Base-by-base conservation (phyloP, 2,113 vertebrate species). In the Callopanchax toddi region DNA sequence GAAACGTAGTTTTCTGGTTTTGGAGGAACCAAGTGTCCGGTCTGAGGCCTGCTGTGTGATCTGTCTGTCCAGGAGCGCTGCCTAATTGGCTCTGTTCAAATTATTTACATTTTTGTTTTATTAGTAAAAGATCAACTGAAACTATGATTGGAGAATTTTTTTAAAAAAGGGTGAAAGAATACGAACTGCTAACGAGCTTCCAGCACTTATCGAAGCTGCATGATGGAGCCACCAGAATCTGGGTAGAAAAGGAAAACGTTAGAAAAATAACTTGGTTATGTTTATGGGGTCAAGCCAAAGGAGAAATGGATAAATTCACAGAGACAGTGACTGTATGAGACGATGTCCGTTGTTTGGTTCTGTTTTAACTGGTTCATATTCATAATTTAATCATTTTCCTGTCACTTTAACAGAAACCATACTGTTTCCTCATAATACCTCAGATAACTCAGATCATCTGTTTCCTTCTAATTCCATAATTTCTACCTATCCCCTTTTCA, bases 251-350 rank as follows among this genome's bases (percentile, higher is more conserved):
- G 60, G 16, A 25, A 50, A 25, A 25, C 72, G 66, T n/a, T 16
- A 11, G 46, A 29, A 53, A 20, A 34, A 22, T 23, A 11, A 56
- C 49, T 78, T 87, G n/a, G 12, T 20, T 6, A 16, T 10, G 50
- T 70, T 73, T 88, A 70, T 74, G 76, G 82, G 87, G 85, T 90
- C 87, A 89, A 90, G 87, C 84, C 89, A 86, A 87, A 84, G n/a
- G 13, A 25, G 26, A n/a, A 5, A 51, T 29, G 29, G 29, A 32
- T 32, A 9, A 32, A 32, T 9, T 7, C 29, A 32, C n/a, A 46
- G 44, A 46, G 20, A 13, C 9, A 52, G 13, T 52, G 29, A 52
- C 26, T 2, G 17, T 32, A 32, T 8, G 8, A 22, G 5, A 48
- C 10, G 22, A 29, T 48, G 29, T 37, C 8, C 76, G 48, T n/a